Percentiles rank a stretch among this genome's conserved stretches.
Evolutionary conservation across 2,797 vertebrate species (phyloP).

Genomic region (Rallus crepitans): DNA sequence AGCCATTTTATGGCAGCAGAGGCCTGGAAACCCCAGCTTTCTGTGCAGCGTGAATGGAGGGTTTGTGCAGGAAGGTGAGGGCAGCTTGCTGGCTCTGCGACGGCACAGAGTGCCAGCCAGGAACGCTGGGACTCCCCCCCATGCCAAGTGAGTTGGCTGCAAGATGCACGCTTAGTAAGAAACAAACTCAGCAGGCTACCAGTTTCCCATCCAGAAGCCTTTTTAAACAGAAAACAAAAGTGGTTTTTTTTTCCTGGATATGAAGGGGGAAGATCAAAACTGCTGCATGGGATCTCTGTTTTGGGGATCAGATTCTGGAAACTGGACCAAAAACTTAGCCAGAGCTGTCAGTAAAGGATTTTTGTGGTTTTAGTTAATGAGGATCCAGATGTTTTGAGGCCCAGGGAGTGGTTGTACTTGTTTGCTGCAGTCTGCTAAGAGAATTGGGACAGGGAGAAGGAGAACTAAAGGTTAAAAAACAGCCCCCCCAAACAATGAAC

Average conservation of each 20-base stretch:
- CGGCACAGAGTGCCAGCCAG: neutral
- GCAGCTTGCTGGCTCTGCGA: neutral
- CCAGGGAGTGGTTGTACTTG: neutral
- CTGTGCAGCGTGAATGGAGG: neutral
- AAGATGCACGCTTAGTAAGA: neutral
- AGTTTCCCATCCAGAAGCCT: neutral
- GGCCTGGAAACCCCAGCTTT: neutral
- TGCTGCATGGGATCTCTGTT: neutral
- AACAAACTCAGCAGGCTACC: neutral
- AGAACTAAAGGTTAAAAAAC: neutral
- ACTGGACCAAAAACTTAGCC: neutral
- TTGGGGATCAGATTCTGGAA: neutral
- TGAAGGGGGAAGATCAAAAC: neutral
- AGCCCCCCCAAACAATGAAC: neutral
- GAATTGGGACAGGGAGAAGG: neutral
- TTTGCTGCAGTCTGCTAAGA: neutral
- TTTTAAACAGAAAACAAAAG: neutral
- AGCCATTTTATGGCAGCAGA: neutral
- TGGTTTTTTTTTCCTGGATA: neutral
- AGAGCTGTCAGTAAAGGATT: neutral
- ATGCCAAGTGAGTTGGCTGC: neutral
- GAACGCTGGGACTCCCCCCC: neutral
- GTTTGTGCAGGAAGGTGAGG: conserved; percentile 26
- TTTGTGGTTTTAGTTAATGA: neutral
- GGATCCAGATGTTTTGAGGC: neutral